Base-by-base conservation (phyloP, 2,888 invertebrate species). In the Hartigia nigra region DNA sequence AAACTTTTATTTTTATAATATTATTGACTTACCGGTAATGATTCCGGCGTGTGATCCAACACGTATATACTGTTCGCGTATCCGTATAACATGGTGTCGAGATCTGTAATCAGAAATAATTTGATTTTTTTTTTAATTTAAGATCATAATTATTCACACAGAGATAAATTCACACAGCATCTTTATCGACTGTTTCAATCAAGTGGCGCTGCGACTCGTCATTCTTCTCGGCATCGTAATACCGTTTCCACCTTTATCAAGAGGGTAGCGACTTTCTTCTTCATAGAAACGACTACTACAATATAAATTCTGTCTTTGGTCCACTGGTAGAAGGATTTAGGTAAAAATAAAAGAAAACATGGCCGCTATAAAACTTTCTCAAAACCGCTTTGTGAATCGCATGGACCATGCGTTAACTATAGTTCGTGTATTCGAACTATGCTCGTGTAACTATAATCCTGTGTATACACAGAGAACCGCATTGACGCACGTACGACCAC, bases 21-120 rank as follows among this genome's bases (percentile, higher is more conserved):
- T 12, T 36, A 12, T 12, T 31, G n/a, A 85, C 91, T 86, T 85
- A 91, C 91, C 85, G 91, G 88, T 80, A 91, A 82, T n/a, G 90
- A 88, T 81, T 91, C 90, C 12, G 91, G 90, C 74, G 90, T 89
- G 80, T 91, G 91, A 84, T 91, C 91, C 87, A 91, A 82, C 72
- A 91, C 90, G 80, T 91, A 91, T 85, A 91, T 91, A 81, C 89
- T 88, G 84, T 90, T 91, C 83, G 91, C 91, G 84, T 91, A 91
- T 80, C 91, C 91, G 84, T 91, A 91, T 79, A 91, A 86, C 91
- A 91, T 90, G 80, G 89, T 90, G 87, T 90, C 90, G 84, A 91
- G 87, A 87, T 91, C 91, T 91, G 90, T 79, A 91, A 89, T 76
- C 2, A 55, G 23, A 55, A 35, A 35, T 5, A 35, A 35, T 14